Evolutionary conservation across 92 coral and sea anemone species (phyloP).

Genomic region (Nematostella vectensis): DNA sequence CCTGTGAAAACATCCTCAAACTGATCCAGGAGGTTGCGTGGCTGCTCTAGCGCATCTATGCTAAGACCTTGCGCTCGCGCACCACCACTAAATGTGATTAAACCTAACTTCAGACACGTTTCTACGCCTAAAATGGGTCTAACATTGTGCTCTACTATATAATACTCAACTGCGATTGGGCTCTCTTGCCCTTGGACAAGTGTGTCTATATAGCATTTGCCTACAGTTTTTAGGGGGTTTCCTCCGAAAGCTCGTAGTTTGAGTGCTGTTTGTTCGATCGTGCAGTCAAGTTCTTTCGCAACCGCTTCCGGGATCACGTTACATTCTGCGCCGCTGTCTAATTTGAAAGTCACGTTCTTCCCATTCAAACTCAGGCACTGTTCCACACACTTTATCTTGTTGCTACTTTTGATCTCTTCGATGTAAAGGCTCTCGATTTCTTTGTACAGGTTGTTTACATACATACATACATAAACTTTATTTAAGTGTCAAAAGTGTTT

Average conservation of each 20-base stretch:
- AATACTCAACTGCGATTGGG: constrained; percentile 19
- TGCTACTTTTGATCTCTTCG: not conserved
- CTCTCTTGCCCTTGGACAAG: constrained; percentile 1
- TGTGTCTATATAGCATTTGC: constrained; percentile 18
- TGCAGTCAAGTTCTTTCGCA: constrained; percentile 15
- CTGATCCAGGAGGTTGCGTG: not conserved
- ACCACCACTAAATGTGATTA: constrained; percentile 1
- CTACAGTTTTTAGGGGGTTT: constrained; percentile 19
- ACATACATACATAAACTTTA: too few relatives aligned
- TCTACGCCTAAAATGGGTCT: constrained; percentile 31
- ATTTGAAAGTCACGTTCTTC: constrained; percentile 12
- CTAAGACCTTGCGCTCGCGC: not conserved
- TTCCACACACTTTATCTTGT: not conserved
- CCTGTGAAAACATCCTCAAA: constrained; percentile 1
- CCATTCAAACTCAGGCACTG: not conserved
- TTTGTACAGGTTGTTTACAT: constrained; percentile 1
- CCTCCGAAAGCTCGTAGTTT: constrained; percentile 26
- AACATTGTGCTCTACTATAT: constrained; percentile 30
- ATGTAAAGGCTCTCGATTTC: not conserved
- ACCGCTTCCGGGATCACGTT: constrained; percentile 12
- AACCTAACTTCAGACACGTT: constrained; percentile 22
- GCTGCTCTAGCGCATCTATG: not conserved
- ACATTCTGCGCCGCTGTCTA: constrained; percentile 31
- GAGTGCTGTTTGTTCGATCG: constrained; percentile 12
- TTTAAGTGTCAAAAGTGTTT: too few relatives aligned